These are phyloP conservation scores for Diadromus collaris DNA, from an alignment of 2,888 invertebrate species.

Conservation along the genomic window DNA sequence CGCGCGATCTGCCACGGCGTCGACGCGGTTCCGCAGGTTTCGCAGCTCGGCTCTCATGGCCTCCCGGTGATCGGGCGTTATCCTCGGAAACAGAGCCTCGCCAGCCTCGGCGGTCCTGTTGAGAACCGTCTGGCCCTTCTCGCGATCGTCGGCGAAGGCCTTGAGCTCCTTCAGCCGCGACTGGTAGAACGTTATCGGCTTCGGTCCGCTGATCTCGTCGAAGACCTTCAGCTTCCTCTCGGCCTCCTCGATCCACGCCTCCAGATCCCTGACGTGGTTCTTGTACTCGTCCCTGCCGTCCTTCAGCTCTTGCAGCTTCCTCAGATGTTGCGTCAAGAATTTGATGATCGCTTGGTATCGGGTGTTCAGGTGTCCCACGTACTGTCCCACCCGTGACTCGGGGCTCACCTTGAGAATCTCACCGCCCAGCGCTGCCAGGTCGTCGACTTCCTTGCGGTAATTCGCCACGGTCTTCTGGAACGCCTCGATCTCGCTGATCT, in stretches of 20 bases:
- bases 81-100: slow-evolving; percentile 92
- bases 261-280: slow-evolving; percentile 85
- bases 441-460: slow-evolving; percentile 85
- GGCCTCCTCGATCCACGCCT: slow-evolving; percentile 89
- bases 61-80: slow-evolving; percentile 94
- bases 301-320: slow-evolving; percentile 87
- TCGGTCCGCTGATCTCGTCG: slow-evolving; percentile 88
- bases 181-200: slow-evolving; percentile 85
- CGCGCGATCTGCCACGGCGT: slow-evolving; percentile 91
- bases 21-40: slow-evolving; percentile 90
- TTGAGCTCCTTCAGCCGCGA: slow-evolving; percentile 90
- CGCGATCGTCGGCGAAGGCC: slow-evolving; percentile 87
- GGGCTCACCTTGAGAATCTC: slow-evolving; percentile 89
- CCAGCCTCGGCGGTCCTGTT: slow-evolving; percentile 93
- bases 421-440: slow-evolving; percentile 86
- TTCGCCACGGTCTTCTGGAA: slow-evolving; percentile 85
- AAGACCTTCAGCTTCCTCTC: slow-evolving; percentile 88
- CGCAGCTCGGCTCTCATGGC: slow-evolving; percentile 91
- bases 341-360: slow-evolving; percentile 89
- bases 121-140: slow-evolving; percentile 89
- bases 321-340: slow-evolving; percentile 86
- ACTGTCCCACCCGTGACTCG: slow-evolving; percentile 91
- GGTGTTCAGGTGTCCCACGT: slow-evolving; percentile 88
- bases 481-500: slow-evolving; percentile 85
- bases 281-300: slow-evolving; percentile 87